These are phyloP conservation scores for Chunga burmeisteri DNA, from an alignment of 2,113 vertebrate species.

Conservation along the genomic window DNA sequence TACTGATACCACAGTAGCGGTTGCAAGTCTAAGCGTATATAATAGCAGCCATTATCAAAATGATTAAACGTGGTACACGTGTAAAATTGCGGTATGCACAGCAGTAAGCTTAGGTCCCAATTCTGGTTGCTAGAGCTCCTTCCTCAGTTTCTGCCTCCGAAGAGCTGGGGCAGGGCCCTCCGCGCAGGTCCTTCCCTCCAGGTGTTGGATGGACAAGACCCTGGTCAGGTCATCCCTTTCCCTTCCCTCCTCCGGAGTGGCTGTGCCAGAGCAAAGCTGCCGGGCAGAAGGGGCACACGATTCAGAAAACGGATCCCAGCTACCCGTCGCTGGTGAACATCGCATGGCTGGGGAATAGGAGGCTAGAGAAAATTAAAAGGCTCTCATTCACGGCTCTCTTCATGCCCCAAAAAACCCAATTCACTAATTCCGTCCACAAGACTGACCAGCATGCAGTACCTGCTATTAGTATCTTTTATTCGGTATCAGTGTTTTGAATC, in stretches of 20 bases:
- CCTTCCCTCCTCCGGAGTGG: neutral
- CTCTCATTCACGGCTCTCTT: neutral
- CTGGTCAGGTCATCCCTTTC: neutral
- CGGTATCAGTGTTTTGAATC: neutral
- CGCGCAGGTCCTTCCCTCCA: neutral
- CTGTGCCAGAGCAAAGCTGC: neutral
- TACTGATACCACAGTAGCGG: neutral
- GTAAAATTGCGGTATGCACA: neutral
- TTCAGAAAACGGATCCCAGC: neutral
- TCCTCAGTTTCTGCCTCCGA: neutral
- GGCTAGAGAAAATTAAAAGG: neutral
- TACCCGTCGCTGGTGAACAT: fast-evolving
- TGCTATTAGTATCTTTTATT: neutral
- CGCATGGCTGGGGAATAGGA: fast-evolving
- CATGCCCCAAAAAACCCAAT: neutral
- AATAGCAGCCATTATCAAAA: neutral
- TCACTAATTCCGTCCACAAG: neutral
- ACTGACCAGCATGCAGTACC: fast-evolving
- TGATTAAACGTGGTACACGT: fast-evolving
- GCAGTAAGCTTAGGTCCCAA: neutral
- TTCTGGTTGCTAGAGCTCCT: neutral
- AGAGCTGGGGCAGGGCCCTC: neutral
- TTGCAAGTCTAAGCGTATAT: neutral
- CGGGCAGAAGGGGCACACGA: neutral
- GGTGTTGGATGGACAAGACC: neutral